These are phyloP conservation scores for Asarcornis scutulata DNA, from an alignment of 2,113 vertebrate species.

Conservation along the genomic window DNA sequence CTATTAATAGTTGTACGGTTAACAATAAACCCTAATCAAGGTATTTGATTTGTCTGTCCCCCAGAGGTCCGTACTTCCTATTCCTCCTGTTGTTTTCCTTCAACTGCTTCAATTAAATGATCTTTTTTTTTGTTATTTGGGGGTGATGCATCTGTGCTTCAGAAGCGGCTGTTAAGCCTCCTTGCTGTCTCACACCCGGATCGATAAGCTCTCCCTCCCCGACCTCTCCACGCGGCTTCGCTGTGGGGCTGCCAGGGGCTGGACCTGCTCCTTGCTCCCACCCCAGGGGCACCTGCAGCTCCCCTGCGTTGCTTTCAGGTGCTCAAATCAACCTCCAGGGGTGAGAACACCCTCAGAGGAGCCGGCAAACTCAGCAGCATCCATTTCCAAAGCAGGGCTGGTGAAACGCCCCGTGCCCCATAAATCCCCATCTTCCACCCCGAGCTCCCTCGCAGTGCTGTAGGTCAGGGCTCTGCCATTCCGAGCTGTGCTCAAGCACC, in stretches of 20 bases:
- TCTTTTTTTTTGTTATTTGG: background rate
- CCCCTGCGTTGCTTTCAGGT: fast-evolving
- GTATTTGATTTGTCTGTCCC: constrained; percentile 35
- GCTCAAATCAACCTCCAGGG: background rate
- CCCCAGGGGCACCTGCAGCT: background rate
- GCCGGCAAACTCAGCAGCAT: background rate
- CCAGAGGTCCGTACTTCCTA: constrained; percentile 1
- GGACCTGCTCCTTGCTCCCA: background rate
- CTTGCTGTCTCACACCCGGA: background rate
- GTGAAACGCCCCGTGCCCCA: background rate
- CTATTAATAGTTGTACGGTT: constrained; percentile 37
- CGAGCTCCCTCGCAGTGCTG: background rate
- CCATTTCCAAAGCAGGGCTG: background rate
- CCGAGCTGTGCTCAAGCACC: background rate
- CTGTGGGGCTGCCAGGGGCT: background rate
- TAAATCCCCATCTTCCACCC: background rate
- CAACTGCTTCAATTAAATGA: background rate
- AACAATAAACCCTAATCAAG: constrained; percentile 24
- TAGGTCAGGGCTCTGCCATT: background rate
- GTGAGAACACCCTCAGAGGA: background rate
- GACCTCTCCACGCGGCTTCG: background rate
- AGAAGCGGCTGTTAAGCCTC: background rate
- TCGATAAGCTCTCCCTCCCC: background rate
- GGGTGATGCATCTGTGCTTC: background rate
- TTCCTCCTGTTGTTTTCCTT: background rate